Base-by-base conservation (phyloP, 2,888 invertebrate genomes). In the Dichetophora obliterata region DNA sequence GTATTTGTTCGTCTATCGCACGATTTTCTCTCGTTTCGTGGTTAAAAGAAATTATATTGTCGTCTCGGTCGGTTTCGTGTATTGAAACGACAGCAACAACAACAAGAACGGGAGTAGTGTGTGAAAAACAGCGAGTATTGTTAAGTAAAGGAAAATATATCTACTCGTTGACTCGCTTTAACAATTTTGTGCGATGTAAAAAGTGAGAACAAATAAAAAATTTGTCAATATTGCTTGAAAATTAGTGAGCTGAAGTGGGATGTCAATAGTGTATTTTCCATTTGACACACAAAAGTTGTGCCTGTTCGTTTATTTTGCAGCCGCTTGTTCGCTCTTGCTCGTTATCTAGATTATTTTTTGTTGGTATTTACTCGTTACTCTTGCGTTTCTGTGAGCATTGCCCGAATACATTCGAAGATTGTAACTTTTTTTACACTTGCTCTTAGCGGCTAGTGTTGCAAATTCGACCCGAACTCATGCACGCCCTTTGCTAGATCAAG, bases 391-490 rank as follows among this genome's bases (percentile, higher is more conserved):
- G 77, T 77, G 76, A 73, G 77, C 77, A 76, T 71, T 74, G 78
- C 69, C 80, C 81, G 82, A 81, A 78, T 70, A 68, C 52, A 79
- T 73, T 78, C 82, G 80, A 82, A 80, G 80, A 77, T 75, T 78
- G 76, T 78, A 75, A 52, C 70, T 83, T 81, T 82, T 82, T 81
- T 78, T 81, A 83, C 83, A 83, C 82, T 84, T 82, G 82, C 83
- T 83, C 82, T 77, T 75, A 69, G 65, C 66, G 48, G 24, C 65
- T 22, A 78, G 82, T 81, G 82, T 80, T 82, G 78, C 80, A 79
- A 77, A 72, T 79, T 63, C 57, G 22, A 52, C 22, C 2, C 14
- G 11, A 48, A 68, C 24, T 5, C 11, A 48, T 50, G 0, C 72
- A 79, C 79, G 75, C 77, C 79, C 78, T 76, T 77, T 75, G 74